Evolutionary conservation across 2,113 vertebrate species (phyloP).

Genomic region (Emydocephalus ijimae): DNA sequence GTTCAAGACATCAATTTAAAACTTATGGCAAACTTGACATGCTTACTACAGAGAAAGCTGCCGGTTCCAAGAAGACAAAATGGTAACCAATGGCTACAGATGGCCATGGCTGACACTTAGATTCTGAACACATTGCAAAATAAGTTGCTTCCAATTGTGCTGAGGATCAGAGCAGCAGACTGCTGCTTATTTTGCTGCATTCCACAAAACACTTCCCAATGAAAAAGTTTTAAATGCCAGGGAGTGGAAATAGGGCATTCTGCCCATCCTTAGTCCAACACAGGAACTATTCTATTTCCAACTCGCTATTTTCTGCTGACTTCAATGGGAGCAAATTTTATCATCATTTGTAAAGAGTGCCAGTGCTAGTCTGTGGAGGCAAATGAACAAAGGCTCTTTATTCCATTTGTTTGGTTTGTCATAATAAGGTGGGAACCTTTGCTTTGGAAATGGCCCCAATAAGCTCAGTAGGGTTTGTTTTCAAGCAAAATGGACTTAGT

Average conservation of each 20-base stretch:
- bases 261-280: background rate
- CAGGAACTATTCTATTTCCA: background rate
- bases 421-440: background rate
- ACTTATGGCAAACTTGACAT: background rate
- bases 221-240: background rate
- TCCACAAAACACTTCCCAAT: background rate
- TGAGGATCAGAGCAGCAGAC: background rate
- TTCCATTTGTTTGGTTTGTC: background rate
- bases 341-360: background rate
- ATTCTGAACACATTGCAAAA: background rate
- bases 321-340: background rate
- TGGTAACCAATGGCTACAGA: background rate
- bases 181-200: conserved; percentile 3
- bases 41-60: background rate
- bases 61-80: background rate
- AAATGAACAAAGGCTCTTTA: background rate
- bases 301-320: background rate
- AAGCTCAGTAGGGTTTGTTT: background rate
- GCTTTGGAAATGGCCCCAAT: background rate
- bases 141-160: background rate
- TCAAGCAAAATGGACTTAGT: background rate
- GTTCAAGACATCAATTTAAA: background rate
- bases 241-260: background rate
- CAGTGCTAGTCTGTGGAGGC: background rate
- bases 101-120: background rate